Percentiles rank a stretch among this genome's conserved stretches.
Conservation (phyloP, 2,888 invertebrate species). For the Agonopterix heracliana region DNA sequence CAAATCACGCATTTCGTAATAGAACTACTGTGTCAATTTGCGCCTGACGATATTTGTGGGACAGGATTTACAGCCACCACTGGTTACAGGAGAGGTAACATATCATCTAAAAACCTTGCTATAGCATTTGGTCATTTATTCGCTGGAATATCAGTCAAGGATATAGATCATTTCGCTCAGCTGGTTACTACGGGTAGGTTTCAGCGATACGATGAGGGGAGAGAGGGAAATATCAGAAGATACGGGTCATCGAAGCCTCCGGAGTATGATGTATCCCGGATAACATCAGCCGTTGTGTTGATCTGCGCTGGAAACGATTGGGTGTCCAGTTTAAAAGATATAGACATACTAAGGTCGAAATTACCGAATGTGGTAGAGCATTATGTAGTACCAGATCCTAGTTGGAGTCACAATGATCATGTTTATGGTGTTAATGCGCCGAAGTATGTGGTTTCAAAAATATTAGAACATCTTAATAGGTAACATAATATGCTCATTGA, state of each 20-base stretch:
- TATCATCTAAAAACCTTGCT: conserved; percentile 70
- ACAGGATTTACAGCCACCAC: conserved; percentile 71
- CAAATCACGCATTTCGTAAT: conserved; percentile 52
- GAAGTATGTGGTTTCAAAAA: conserved; percentile 38
- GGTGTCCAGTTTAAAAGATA: conserved; percentile 76
- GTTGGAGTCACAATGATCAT: conserved; percentile 64
- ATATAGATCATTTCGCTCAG: conserved; percentile 72
- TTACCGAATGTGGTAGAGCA: conserved; percentile 77
- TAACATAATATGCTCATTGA: no score
- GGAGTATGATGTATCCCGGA: conserved; percentile 44
- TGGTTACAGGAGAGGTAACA: conserved; percentile 72
- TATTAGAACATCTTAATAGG: conserved; percentile 38
- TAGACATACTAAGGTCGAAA: conserved; percentile 63
- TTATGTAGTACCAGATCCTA: conserved; percentile 72
- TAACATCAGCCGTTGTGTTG: conserved; percentile 53
- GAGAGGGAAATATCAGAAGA: conserved; percentile 36
- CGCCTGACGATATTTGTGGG: conserved; percentile 72
- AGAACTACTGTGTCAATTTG: conserved; percentile 45
- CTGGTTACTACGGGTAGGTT: conserved; percentile 46
- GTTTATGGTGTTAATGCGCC: conserved; percentile 48
- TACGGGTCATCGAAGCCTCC: conserved; percentile 52
- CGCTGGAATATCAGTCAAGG: conserved; percentile 69
- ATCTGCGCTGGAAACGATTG: conserved; percentile 74
- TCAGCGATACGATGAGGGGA: conserved; percentile 54
- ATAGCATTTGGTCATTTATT: conserved; percentile 70